phyloP scores from a whole-genome alignment of 2,888 invertebrate genomes.

The Trissolcus japonicus region DNA sequence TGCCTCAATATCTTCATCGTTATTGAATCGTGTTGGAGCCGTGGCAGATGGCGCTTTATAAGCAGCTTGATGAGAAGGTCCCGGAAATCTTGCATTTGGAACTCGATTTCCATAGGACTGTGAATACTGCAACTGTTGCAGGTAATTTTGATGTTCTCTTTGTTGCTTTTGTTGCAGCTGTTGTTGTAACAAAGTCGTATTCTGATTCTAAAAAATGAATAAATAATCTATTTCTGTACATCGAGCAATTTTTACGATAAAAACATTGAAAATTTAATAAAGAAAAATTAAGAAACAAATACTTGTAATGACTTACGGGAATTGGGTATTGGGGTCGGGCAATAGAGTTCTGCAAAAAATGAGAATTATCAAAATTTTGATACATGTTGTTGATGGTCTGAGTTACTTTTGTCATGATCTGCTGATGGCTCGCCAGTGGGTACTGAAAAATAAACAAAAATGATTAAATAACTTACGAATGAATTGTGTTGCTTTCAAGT shows the following conservation, averaged over 20 bases:
- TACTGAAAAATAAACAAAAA: conserved; percentile 59
- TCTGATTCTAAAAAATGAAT: background rate
- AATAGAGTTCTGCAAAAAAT: background rate
- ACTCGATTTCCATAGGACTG: conserved; percentile 27
- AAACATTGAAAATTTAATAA: background rate
- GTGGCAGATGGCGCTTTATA: conserved; percentile 7
- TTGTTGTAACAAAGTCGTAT: conserved; percentile 6
- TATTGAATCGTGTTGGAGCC: background rate
- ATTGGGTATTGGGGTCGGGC: background rate
- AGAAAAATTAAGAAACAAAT: background rate
- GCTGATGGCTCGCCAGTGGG: conserved; percentile 63
- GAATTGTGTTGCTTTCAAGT: background rate
- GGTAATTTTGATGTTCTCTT: no score
- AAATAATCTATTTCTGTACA: background rate
- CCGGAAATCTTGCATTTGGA: conserved; percentile 4
- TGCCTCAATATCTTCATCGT: conserved; percentile 27
- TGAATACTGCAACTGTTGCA: conserved; percentile 23
- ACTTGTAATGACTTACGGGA: background rate
- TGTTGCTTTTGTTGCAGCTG: conserved; percentile 7
- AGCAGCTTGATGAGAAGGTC: conserved; percentile 25
- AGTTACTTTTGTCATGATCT: conserved; percentile 61
- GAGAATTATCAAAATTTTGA: conserved; percentile 62
- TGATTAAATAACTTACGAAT: background rate
- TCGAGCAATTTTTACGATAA: no score
- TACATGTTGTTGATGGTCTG: conserved; percentile 69